These are phyloP conservation scores for Athrips mouffetella DNA, from an alignment of 2,888 invertebrate genomes.

Conservation along the genomic window DNA sequence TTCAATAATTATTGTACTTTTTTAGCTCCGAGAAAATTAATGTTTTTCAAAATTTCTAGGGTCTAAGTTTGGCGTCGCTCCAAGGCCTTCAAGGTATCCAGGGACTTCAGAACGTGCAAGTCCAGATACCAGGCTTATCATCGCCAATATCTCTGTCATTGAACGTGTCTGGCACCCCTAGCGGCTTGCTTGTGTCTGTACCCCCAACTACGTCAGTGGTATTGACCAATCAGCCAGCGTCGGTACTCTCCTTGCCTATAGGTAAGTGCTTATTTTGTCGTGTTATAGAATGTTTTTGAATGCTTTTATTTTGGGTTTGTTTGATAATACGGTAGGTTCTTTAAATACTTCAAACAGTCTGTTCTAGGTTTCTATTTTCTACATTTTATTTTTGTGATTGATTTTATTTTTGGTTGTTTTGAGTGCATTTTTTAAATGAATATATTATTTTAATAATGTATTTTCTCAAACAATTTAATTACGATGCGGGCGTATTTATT, in stretches of 20 bases:
- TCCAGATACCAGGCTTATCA: constrained; percentile 90
- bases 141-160: constrained; percentile 90
- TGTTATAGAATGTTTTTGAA: neutral
- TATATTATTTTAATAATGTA: too few relatives aligned
- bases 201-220: constrained; percentile 75
- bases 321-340: too few relatives aligned
- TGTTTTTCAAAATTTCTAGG: too few relatives aligned
- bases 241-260: constrained; percentile 80
- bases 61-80: constrained; percentile 85
- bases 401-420: too few relatives aligned
- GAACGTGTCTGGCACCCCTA: constrained; percentile 83
- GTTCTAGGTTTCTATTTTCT: too few relatives aligned
- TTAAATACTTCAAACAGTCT: too few relatives aligned
- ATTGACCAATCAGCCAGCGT: constrained; percentile 73
- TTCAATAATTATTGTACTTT: too few relatives aligned
- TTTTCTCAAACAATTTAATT: too few relatives aligned
- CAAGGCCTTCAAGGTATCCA: constrained; percentile 87
- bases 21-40: too few relatives aligned
- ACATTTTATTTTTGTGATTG: too few relatives aligned
- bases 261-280: constrained; percentile 53
- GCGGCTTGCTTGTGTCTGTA: constrained; percentile 83
- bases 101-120: constrained; percentile 88
- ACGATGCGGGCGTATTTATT: too few relatives aligned
- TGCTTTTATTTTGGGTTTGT: neutral
- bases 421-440: too few relatives aligned